Percentiles rank a stretch among this genome's conserved stretches.
Evolutionary conservation across 92 coral and sea anemone genomes (phyloP).

Genomic region (Paragorgia papillata): DNA sequence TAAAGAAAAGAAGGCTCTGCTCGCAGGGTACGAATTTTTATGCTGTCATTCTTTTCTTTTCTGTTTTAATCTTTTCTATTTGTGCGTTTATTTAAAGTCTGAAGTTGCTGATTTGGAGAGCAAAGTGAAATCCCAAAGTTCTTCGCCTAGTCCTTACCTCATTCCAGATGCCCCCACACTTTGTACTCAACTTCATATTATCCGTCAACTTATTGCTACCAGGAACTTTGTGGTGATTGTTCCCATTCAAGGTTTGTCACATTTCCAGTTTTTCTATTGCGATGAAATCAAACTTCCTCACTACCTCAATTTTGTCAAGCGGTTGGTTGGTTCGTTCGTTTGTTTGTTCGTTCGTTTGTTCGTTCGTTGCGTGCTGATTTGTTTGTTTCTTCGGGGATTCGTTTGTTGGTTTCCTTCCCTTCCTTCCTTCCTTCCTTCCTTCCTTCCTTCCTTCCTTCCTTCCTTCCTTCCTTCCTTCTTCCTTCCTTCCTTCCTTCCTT

Average conservation of each 20-base stretch:
- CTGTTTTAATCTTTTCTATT: background rate
- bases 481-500: background rate
- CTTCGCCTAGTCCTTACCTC: conserved; percentile 72
- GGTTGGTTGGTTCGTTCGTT: no score
- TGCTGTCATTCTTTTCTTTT: no score
- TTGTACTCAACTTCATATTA: conserved; percentile 88
- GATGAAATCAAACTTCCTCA: no score
- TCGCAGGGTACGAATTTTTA: no score
- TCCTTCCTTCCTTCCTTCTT: background rate
- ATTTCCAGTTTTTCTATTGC: background rate
- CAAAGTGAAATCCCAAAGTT: conserved; percentile 78
- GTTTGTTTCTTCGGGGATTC: no score
- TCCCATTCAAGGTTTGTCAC: conserved; percentile 78
- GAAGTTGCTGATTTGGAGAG: conserved; percentile 94
- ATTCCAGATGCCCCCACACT: conserved; percentile 90
- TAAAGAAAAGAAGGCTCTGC: no score
- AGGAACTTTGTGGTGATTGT: conserved; percentile 83
- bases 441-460: background rate
- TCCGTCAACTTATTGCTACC: conserved; percentile 74
- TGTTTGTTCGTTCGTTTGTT: no score
- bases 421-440: background rate
- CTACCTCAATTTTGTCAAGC: no score
- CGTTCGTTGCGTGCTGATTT: no score
- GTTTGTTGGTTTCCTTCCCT: background rate
- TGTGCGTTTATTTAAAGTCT: conserved; percentile 55